Conservation (phyloP, 2,113 vertebrate genomes). For the Steatornis caripensis region DNA sequence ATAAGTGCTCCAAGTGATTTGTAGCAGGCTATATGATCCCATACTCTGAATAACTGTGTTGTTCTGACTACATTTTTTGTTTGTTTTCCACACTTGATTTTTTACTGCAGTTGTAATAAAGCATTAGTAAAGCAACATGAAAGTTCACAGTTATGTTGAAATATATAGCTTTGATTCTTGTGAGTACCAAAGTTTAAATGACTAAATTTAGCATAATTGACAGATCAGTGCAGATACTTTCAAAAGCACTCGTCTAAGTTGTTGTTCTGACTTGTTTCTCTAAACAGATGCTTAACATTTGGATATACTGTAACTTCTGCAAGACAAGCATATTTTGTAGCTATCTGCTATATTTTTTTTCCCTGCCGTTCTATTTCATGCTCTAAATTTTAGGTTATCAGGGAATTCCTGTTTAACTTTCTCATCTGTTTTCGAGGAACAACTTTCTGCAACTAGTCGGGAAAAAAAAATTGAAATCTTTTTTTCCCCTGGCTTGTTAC, state of each 20-base stretch:
- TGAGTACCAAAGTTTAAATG: not conserved
- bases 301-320: not conserved
- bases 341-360: not conserved
- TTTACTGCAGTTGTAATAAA: not conserved
- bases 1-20: not conserved
- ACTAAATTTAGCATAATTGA: not conserved
- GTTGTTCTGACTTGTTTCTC: not conserved
- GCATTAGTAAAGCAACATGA: too few relatives aligned
- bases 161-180: not conserved
- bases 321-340: not conserved
- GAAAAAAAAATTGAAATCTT: not conserved
- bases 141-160: not conserved
- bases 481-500: too few relatives aligned
- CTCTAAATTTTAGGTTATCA: not conserved
- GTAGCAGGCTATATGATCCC: not conserved
- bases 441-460: not conserved
- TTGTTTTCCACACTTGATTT: not conserved
- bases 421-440: not conserved
- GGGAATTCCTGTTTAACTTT: not conserved
- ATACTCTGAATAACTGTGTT: not conserved
- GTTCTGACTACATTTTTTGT: not conserved
- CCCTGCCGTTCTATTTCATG: accelerated
- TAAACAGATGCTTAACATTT: not conserved
- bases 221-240: not conserved
- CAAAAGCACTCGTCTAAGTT: not conserved